These are phyloP conservation scores for human (Homo sapiens) DNA, from an alignment of 2,113 vertebrate genomes.

Conservation along the genomic window DNA sequence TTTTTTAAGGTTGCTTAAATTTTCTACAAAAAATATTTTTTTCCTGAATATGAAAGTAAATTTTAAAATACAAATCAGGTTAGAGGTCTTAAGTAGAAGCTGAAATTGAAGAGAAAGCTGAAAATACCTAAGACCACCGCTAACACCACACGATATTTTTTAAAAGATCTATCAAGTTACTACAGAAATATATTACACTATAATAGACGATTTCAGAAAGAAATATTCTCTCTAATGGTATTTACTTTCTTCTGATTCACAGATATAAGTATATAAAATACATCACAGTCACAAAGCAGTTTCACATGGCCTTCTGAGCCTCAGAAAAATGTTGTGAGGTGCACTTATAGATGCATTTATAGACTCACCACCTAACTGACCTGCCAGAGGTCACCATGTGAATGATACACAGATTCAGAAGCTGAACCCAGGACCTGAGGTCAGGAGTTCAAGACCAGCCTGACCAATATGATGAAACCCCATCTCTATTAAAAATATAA, in stretches of 20 bases:
- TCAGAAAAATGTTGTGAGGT: background rate
- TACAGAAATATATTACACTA: constrained; percentile 66
- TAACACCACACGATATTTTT: constrained; percentile 1
- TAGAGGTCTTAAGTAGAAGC: background rate
- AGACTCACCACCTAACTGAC: background rate
- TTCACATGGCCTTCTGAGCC: background rate
- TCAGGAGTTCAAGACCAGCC: too few species aligned
- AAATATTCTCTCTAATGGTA: constrained; percentile 25
- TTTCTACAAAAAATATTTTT: background rate
- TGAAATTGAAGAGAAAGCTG: background rate
- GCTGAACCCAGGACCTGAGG: background rate
- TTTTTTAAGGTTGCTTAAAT: constrained; percentile 24
- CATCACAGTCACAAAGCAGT: background rate
- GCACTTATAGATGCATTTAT: background rate
- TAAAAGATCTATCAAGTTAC: constrained; percentile 62
- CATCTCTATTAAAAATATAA: too few species aligned
- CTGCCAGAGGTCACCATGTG: background rate
- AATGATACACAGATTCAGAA: background rate
- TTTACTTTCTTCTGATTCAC: constrained; percentile 51
- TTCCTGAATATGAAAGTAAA: constrained; percentile 34
- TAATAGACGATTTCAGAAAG: constrained; percentile 41
- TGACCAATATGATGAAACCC: too few species aligned
- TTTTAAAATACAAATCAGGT: background rate
- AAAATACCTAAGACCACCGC: background rate
- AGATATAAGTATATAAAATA: background rate